Percentiles rank a stretch among this genome's conserved stretches.
Evolutionary conservation across 2,888 invertebrate genomes (phyloP).

Genomic region (Holacanthella duospinosa): DNA sequence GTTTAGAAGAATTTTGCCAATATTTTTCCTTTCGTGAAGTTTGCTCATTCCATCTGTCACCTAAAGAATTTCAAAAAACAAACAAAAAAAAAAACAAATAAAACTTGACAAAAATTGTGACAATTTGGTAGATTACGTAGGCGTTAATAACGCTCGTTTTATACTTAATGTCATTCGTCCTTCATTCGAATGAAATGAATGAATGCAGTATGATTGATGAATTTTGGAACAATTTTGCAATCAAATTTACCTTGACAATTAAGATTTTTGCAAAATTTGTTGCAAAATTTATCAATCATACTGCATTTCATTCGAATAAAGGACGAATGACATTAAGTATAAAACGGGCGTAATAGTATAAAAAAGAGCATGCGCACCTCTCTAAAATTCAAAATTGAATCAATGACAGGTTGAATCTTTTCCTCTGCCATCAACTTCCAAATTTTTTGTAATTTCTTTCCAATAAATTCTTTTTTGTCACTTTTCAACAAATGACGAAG

Average conservation of each 20-base stretch:
- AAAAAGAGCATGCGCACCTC: constrained; percentile 60
- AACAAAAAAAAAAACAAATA: background rate
- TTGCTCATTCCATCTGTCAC: constrained; percentile 83
- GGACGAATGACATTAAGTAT: no score
- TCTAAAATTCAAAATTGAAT: constrained; percentile 78
- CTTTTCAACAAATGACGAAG: constrained; percentile 70
- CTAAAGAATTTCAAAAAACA: constrained; percentile 42
- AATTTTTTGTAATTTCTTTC: constrained; percentile 59
- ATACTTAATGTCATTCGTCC: no score
- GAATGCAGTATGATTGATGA: no score
- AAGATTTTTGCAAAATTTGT: no score
- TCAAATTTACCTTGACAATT: no score
- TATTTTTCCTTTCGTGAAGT: constrained; percentile 82
- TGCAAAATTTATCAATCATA: no score
- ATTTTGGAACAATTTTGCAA: no score
- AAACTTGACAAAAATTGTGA: background rate
- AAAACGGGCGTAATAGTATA: no score
- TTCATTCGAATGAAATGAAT: no score
- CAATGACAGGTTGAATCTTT: constrained; percentile 68
- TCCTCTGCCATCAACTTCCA: constrained; percentile 65
- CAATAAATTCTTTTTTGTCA: constrained; percentile 56
- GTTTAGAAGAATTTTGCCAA: constrained; percentile 76
- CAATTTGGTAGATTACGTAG: no score
- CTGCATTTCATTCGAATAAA: no score
- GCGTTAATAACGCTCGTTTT: background rate